Conservation (phyloP, 2,888 invertebrate species). For the Lepidochrysops patricia region DNA sequence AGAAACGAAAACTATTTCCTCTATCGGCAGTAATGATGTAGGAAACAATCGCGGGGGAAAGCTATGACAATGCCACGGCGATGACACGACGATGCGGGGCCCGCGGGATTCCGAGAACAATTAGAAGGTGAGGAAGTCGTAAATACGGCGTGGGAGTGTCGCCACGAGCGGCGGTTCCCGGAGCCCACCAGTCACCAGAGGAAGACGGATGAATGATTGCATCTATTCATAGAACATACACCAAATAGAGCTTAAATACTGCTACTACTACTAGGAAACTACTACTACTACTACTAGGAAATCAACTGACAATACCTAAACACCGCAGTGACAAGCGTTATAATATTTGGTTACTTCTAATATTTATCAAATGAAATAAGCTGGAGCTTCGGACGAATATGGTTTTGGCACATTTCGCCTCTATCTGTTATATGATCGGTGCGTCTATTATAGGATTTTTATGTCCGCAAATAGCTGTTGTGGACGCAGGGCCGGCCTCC, state of each 20-base stretch:
- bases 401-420: no score
- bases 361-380: no score
- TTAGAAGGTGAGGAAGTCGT: slow-evolving; percentile 55
- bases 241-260: no score
- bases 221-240: no score
- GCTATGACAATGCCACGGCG: background rate
- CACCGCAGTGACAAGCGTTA: no score
- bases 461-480: background rate
- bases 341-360: no score
- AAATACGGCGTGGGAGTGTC: slow-evolving; percentile 59
- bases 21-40: background rate
- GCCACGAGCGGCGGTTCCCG: slow-evolving; percentile 48
- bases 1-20: background rate
- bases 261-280: no score
- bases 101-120: slow-evolving; percentile 41
- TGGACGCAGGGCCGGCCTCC: background rate
- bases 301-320: no score
- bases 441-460: slow-evolving; percentile 17
- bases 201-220: slow-evolving; percentile 31
- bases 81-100: background rate
- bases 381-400: no score
- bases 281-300: no score
- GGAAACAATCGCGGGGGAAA: background rate
- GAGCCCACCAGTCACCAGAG: slow-evolving; percentile 38
- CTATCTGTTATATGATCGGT: no score